Conservation (phyloP, 2,888 invertebrate species). For the Conistra vaccinii region DNA sequence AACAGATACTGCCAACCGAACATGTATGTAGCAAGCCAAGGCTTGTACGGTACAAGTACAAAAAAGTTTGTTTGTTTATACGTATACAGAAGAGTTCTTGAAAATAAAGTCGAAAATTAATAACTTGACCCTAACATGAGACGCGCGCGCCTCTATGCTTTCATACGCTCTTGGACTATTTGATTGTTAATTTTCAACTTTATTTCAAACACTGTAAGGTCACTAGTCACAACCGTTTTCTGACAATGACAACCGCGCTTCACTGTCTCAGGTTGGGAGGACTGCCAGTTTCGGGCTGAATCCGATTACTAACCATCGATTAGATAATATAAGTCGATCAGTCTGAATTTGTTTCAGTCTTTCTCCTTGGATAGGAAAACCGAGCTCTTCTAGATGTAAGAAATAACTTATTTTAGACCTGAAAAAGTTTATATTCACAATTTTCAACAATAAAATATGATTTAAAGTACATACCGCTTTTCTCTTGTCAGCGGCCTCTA, state of each 20-base stretch:
- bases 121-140: background rate
- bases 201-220: background rate
- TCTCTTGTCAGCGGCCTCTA: conserved; percentile 78
- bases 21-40: too few relatives aligned
- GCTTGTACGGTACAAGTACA: too few relatives aligned
- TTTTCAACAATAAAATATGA: too few relatives aligned
- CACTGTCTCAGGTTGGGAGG: background rate
- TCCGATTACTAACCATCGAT: background rate
- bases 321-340: background rate
- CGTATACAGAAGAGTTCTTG: too few relatives aligned
- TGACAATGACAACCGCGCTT: background rate
- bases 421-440: too few relatives aligned
- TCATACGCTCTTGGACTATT: too few relatives aligned
- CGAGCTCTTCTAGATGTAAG: background rate
- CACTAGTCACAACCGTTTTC: background rate
- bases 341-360: background rate
- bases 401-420: background rate
- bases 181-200: background rate
- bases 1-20: too few relatives aligned
- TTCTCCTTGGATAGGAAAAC: background rate
- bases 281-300: background rate
- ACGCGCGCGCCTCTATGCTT: background rate
- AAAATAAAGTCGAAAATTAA: background rate
- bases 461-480: conserved; percentile 81
- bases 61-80: too few relatives aligned